A percentile compares a stretch with the other conserved stretches of the same genome.
Evolutionary conservation across 2,797 vertebrate genomes (phyloP).

Genomic region (Masticophis lateralis): DNA sequence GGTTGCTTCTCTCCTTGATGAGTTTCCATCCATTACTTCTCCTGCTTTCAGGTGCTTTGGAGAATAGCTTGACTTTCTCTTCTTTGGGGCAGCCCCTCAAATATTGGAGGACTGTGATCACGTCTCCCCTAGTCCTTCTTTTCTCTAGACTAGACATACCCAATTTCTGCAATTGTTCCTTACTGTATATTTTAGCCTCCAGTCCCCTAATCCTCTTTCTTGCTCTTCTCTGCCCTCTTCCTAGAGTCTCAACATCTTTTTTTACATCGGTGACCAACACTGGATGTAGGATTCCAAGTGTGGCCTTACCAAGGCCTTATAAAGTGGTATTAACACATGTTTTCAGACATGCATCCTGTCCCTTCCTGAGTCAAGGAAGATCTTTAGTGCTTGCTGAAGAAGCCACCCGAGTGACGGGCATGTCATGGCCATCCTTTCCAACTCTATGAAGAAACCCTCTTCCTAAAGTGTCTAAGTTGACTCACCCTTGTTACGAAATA

Average conservation of each 20-base stretch:
- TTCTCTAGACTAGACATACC: too few relatives aligned
- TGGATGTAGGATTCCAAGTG: background rate
- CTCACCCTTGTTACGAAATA: conserved; percentile 64
- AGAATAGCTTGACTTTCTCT: too few relatives aligned
- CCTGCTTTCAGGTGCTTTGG: too few relatives aligned
- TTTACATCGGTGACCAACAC: background rate
- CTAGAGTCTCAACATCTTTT: background rate
- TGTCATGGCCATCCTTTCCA: background rate
- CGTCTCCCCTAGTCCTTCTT: too few relatives aligned
- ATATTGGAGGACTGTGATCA: too few relatives aligned
- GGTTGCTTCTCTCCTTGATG: too few relatives aligned
- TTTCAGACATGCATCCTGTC: background rate
- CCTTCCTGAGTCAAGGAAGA: background rate
- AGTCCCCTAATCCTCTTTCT: background rate
- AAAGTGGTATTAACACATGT: background rate
- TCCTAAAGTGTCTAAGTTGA: background rate
- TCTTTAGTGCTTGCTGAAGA: accelerated
- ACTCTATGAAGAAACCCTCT: background rate
- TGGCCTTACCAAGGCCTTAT: background rate
- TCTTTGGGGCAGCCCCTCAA: too few relatives aligned
- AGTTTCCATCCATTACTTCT: too few relatives aligned
- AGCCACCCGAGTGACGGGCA: background rate
- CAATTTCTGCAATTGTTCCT: background rate
- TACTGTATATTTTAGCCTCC: too few relatives aligned
- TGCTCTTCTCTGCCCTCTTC: background rate